These are phyloP conservation scores for Leuciscus waleckii DNA, from an alignment of 2,797 vertebrate species.

Conservation along the genomic window DNA sequence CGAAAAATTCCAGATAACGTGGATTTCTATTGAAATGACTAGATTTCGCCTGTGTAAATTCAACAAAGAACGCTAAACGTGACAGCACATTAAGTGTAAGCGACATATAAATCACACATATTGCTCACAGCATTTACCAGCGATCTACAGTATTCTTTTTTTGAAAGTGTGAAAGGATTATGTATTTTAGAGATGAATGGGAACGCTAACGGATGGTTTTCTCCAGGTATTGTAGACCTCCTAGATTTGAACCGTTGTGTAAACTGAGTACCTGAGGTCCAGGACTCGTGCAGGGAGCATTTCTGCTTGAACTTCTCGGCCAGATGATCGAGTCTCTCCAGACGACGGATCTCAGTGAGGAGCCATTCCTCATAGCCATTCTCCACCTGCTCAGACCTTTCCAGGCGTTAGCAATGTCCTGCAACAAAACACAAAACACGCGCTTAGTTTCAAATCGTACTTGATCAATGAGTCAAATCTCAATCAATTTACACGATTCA, in stretches of 20 bases:
- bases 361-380: slow-evolving; percentile 83
- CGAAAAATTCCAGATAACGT: no score
- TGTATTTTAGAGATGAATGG: neutral
- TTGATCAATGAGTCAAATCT: neutral
- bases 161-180: neutral
- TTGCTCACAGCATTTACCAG: neutral
- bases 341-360: slow-evolving; percentile 81
- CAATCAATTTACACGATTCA: neutral
- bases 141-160: neutral
- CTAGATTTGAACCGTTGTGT: neutral
- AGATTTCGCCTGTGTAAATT: no score
- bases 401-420: slow-evolving; percentile 93
- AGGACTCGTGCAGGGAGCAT: slow-evolving; percentile 85
- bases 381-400: slow-evolving; percentile 88
- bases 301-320: slow-evolving; percentile 94
- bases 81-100: neutral
- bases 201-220: neutral
- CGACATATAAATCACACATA: neutral
- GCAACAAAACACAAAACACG: slow-evolving; percentile 7
- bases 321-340: slow-evolving; percentile 90
- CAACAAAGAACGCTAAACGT: neutral
- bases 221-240: neutral
- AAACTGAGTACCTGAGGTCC: slow-evolving; percentile 81
- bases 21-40: no score
- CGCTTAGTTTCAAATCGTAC: neutral